These are phyloP conservation scores for Lytechinus pictus DNA, from an alignment of 35 echinoderm and acorn worm species.

Conservation along the genomic window DNA sequence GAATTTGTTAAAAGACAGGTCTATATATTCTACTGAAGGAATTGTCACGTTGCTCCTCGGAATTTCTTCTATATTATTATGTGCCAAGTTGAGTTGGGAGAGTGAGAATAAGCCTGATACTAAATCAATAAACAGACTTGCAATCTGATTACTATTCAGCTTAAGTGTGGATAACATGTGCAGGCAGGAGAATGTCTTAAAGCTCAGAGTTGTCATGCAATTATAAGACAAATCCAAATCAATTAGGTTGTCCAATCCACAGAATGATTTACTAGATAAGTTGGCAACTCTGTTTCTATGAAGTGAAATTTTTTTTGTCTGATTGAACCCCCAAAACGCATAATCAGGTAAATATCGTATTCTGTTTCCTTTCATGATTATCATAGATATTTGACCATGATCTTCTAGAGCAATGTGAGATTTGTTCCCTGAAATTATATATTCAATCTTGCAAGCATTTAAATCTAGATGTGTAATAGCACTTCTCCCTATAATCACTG, in stretches of 20 bases:
- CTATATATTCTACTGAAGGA: background rate
- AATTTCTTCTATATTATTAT: background rate
- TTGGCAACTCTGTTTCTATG: background rate
- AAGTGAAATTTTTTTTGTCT: background rate
- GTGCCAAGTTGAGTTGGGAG: background rate
- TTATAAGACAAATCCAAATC: background rate
- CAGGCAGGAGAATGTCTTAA: background rate
- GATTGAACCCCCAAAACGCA: background rate
- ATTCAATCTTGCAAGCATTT: too few relatives aligned
- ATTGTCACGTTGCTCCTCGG: background rate
- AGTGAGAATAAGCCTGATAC: background rate
- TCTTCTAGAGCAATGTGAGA: too few relatives aligned
- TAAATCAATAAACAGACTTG: background rate
- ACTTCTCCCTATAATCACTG: too few relatives aligned
- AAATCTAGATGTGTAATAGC: too few relatives aligned
- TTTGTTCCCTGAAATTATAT: too few relatives aligned
- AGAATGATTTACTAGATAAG: background rate
- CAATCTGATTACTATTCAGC: background rate
- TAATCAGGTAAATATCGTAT: background rate
- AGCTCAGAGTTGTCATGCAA: background rate
- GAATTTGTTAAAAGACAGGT: background rate
- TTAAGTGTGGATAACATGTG: background rate
- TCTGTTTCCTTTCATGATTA: background rate
- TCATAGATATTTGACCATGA: too few relatives aligned
- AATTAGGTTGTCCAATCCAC: background rate